Evolutionary conservation across 2,888 invertebrate genomes (phyloP), one percentile per base, ranked within the genome.

Genomic region (Pandemis corylana): DNA sequence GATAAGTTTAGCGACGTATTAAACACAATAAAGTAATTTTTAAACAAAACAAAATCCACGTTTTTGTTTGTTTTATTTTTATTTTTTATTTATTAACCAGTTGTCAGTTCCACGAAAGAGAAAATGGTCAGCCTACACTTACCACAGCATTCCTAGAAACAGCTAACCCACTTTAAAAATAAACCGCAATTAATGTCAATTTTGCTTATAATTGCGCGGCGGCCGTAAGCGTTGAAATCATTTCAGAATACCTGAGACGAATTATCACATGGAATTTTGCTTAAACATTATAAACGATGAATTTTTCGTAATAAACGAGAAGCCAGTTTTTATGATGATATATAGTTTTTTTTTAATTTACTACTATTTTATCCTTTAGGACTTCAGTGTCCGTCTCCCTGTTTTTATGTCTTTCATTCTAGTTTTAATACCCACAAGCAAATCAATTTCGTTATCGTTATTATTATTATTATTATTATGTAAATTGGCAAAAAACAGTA

Each of bases 111-210:
- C 5, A 1, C n/a, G 12, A n/a, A 36, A 56, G 66, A 64, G 46
- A 63, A 51, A 12, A 62, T 51, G 36, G 46, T 46, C 28, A 51
- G 49, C 64, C 15, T 64, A 41, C 62, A 73, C 68, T 62, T 62
- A 15, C 44, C 15, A 13, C 36, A 41, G 59, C 73, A 68, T 76
- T 72, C 72, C 72, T 76, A 76, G 72, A 68, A 66, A 76, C 72
- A 62, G 76, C 76, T 72, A 76, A 69, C 76, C 72, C 72, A 76
- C 76, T 72, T 76, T 76, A 72, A 76, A 72, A 72, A 72, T 71
- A 76, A 72, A 56, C 51, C 61, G 72, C 72, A 76, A 76, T 76
- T 76, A 76, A 72, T 76, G 76, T 76, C 76, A 76, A 76, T 76
- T 76, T 76, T 69, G 53, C 61, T 72, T 72, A 76, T 76, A 72